Evolutionary conservation across 1,140 invertebrate species (phyloP).

Genomic region (Dryas iulia): DNA sequence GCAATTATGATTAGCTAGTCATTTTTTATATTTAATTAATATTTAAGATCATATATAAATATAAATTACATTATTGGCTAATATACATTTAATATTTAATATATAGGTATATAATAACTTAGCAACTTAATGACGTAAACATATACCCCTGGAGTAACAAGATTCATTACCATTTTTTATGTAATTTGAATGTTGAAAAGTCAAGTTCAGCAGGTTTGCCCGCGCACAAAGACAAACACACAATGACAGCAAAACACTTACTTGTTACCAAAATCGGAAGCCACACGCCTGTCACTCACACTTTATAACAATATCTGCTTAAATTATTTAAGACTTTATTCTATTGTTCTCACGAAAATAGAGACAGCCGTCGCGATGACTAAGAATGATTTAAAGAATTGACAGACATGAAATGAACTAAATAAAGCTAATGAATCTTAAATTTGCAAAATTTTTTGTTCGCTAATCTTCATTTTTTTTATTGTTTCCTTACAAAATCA

Average conservation of each 20-base stretch:
- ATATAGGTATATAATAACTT: not conserved
- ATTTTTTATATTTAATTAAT: too few relatives aligned
- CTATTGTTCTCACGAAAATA: constrained; percentile 17
- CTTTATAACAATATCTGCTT: constrained; percentile 27
- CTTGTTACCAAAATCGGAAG: constrained; percentile 33
- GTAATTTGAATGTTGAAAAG: constrained; percentile 23
- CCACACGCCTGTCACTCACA: constrained; percentile 45
- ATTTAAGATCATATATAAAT: not conserved
- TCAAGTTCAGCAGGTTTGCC: constrained; percentile 32
- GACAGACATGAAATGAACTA: constrained; percentile 8
- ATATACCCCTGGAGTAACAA: constrained; percentile 6
- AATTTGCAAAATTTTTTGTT: not conserved
- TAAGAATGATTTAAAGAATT: constrained; percentile 16
- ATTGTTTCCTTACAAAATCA: not conserved
- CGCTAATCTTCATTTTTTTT: not conserved
- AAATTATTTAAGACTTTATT: constrained; percentile 17
- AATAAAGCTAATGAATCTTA: constrained; percentile 5
- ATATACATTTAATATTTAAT: not conserved
- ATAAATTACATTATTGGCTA: not conserved
- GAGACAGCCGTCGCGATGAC: constrained; percentile 10
- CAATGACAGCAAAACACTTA: constrained; percentile 26
- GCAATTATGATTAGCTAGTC: too few relatives aligned
- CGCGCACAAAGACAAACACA: constrained; percentile 23
- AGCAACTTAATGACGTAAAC: not conserved
- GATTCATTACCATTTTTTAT: constrained; percentile 19